Conservation (phyloP, 1,140 invertebrate species). For the Zaprionus nigranus region DNA sequence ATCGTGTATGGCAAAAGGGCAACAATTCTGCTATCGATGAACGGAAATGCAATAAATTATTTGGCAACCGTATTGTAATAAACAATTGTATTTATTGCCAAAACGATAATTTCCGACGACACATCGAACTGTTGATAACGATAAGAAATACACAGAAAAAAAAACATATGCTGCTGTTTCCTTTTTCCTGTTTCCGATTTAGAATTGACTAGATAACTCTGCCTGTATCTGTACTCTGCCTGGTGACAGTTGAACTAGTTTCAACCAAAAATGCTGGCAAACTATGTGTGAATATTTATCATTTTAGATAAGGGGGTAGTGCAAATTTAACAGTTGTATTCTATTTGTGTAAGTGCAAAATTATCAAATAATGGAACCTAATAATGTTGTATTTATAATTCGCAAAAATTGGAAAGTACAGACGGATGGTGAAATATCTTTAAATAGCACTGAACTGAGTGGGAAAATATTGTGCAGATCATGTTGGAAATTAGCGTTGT, state of each 20-base stretch:
- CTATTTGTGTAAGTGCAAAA: constrained; percentile 25
- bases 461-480: neutral
- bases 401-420: neutral
- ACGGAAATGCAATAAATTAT: constrained; percentile 77
- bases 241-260: neutral
- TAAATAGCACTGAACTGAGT: neutral
- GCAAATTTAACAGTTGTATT: constrained; percentile 25
- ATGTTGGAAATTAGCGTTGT: neutral
- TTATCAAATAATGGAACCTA: constrained; percentile 7
- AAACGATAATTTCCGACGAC: constrained; percentile 54
- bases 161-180: constrained; percentile 20
- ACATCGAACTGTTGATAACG: constrained; percentile 43
- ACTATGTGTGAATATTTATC: neutral
- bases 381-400: neutral
- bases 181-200: constrained; percentile 45
- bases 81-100: constrained; percentile 68
- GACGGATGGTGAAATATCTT: neutral
- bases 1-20: neutral
- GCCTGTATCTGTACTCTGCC: neutral
- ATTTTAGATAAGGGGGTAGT: constrained; percentile 4
- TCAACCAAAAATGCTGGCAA: neutral
- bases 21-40: neutral
- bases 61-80: constrained; percentile 47
- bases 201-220: constrained; percentile 6
- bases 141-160: constrained; percentile 31